A percentile compares a stretch with the other conserved stretches of the same genome.
phyloP scores from a whole-genome alignment of 2,113 vertebrate species.

The Ivindomyrus marchei region DNA sequence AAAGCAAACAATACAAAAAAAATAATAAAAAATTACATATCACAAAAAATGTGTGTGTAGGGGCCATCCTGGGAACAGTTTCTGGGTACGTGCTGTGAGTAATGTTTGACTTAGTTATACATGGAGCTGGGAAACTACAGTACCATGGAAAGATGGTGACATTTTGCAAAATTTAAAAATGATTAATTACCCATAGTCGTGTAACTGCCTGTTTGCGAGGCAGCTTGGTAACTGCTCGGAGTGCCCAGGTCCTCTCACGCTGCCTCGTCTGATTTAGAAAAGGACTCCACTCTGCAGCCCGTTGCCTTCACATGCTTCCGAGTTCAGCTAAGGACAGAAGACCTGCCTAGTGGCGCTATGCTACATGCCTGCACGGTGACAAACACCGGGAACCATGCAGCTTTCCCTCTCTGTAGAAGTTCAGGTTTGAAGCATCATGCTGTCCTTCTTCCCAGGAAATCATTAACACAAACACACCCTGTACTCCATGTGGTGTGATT shows the following conservation, averaged over 20 bases:
- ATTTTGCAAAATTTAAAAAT: not conserved
- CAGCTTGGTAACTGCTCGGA: not conserved
- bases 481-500: not conserved
- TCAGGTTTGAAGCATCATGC: not conserved
- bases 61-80: too few species aligned
- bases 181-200: not conserved
- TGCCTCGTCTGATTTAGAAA: slow-evolving; percentile 29
- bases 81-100: not conserved
- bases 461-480: not conserved
- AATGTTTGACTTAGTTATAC: not conserved
- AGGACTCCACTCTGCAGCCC: slow-evolving; percentile 24
- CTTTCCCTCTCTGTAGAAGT: not conserved
- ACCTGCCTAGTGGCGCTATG: not conserved
- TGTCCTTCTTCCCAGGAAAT: not conserved
- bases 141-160: not conserved
- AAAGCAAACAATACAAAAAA: not conserved
- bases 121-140: not conserved
- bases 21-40: not conserved
- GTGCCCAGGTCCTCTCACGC: slow-evolving; percentile 15
- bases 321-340: not conserved
- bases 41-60: not conserved
- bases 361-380: not conserved
- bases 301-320: not conserved
- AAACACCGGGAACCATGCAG: not conserved
- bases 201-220: not conserved